Evolutionary conservation across 1,140 invertebrate species (phyloP), one percentile per base, ranked within the genome.

Genomic region (Gerris buenoi): DNA sequence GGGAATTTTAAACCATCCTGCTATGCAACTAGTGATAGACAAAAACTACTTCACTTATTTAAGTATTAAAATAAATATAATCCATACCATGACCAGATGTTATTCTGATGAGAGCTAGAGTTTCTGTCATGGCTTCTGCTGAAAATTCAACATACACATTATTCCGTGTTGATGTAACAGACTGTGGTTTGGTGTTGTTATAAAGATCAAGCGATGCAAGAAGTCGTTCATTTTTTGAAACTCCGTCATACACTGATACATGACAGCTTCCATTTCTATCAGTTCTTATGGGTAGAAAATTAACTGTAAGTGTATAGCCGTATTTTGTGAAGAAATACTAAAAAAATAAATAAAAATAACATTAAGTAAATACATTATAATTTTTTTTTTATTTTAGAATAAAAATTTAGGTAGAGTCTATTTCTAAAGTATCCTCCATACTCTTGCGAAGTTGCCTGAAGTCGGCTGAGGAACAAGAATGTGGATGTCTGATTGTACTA

Each of bases 171-270:
- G 87, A 88, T 0, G 88, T 89, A 1, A 95, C 81, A 74, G 90
- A 92, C 75, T 94, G 90, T 0, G 90, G 89, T 69, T 89, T 79
- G 0, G 91, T 93, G 59, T 82, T 83, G 76, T 95, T 95, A 69
- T 84, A 80, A 22, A 91, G 81, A 66, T 76, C 77, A 72, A 91
- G 85, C 1, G 77, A 77, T 2, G 85, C 83, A 10, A 93, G 73
- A 26, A 91, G 73, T 68, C 85, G 85, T 69, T 90, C 86, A 65
- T 82, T 81, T 0, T 78, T 74, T 66, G 84, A 85, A 28, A 85
- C 79, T 22, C 91, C 93, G 75, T 95, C 91, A 74, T 86, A 88
- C 25, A 95, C 79, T 72, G 86, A 84, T 28, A 95, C 83, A 14
- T 78, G 76, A 1, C 86, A 89, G 25, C 85, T 87, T 69, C 87